Evolutionary conservation across 2,888 invertebrate species (phyloP), one percentile per base, ranked within the genome.

Genomic region (Horisme vitalbata): DNA sequence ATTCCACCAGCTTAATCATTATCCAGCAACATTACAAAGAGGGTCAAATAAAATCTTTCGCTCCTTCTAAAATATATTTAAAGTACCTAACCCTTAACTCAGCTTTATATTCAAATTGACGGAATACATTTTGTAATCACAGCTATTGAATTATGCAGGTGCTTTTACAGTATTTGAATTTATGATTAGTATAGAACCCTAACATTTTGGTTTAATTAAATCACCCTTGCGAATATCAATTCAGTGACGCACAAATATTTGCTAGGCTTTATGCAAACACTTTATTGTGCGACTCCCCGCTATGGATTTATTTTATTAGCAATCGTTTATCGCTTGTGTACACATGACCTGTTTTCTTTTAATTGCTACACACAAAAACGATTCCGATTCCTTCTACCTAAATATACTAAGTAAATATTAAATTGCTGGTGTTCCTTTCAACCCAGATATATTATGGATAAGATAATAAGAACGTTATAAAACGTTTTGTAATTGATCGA

Each of bases 151-250:
- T 32, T 38, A 46, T 15, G 28, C 45, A 43, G 60, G 61, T 56
- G 63, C 45, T 53, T 52, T 45, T 58, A 50, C 38, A 38, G 34
- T 41, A 46, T 53, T 52, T 48, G 36, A 52, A 50, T 53, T 41
- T 46, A 43, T 52, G 35, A 50, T 56, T 51, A 27, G 28, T 39
- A 26, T 39, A 26, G 32, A 50, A 62, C 68, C 70, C 73, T 65
- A 59, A 50, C 56, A 57, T 67, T 79, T 76, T 73, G 79, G 75
- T 83, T 84, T 83, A 83, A 86, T 84, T 79, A 83, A 83, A 81
- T 71, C 74, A 66, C 81, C 83, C 82, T 67, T 34, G 43, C 53
- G 54, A 57, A 64, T 66, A 71, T 71, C 57, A 58, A 60, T 55
- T 69, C 62, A 59, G 67, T 63, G 71, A 62, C 65, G 64, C 55